Percentiles rank a stretch among this genome's conserved stretches.
phyloP scores from a whole-genome alignment of 1,140 invertebrate genomes.

The Zaprionus lachaisei region DNA sequence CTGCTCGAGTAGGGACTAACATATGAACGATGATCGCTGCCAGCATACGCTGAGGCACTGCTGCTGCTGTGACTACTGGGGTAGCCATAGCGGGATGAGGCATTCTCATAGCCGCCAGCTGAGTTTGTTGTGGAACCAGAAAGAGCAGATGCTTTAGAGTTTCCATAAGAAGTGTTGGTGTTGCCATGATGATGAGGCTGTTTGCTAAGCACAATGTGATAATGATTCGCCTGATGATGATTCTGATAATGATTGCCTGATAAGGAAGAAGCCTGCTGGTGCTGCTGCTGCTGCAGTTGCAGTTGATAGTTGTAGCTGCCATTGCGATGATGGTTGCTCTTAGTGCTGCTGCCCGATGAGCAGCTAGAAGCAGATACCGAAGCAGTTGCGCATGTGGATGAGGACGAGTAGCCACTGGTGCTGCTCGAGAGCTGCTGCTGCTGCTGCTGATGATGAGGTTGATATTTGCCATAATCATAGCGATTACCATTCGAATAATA shows the following conservation, averaged over 20 bases:
- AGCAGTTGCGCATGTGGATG: slow-evolving; percentile 8
- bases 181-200: slow-evolving; percentile 22
- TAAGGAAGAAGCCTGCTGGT: slow-evolving; percentile 27
- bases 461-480: slow-evolving; percentile 72
- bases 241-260: slow-evolving; percentile 48
- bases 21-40: slow-evolving; percentile 72
- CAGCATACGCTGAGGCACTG: slow-evolving; percentile 54
- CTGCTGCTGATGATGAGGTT: slow-evolving; percentile 38
- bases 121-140: slow-evolving; percentile 50
- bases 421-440: slow-evolving; percentile 18
- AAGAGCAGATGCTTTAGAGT: slow-evolving; percentile 65
- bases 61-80: slow-evolving; percentile 40
- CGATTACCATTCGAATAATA: slow-evolving; percentile 76
- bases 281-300: slow-evolving; percentile 34
- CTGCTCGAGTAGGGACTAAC: slow-evolving; percentile 79
- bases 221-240: slow-evolving; percentile 32
- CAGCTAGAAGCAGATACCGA: slow-evolving; percentile 55
- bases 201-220: slow-evolving; percentile 70
- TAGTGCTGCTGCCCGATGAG: slow-evolving; percentile 40
- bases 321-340: slow-evolving; percentile 42
- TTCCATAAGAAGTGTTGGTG: slow-evolving; percentile 47
- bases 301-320: slow-evolving; percentile 60
- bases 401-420: slow-evolving; percentile 3
- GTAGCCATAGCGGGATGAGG: slow-evolving; percentile 56
- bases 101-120: slow-evolving; percentile 66